Conservation (phyloP, 1,140 invertebrate species). For the Saxidomus purpurata region DNA sequence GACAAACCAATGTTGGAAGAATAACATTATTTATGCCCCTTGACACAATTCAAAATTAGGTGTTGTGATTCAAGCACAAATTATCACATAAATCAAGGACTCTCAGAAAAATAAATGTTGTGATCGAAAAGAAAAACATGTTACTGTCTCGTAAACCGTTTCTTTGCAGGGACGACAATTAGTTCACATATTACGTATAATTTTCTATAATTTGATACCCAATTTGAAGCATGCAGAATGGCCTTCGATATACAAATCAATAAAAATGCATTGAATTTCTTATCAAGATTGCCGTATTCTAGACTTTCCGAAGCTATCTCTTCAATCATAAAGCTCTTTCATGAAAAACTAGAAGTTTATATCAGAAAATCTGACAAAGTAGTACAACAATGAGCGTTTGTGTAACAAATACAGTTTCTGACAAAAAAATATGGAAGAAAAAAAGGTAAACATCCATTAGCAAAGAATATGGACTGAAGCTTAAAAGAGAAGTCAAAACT, state of each 20-base stretch:
- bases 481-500: no score
- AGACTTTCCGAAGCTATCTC: background rate
- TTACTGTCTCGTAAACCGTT: no score
- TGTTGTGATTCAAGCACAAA: no score
- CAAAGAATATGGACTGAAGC: no score
- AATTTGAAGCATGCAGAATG: background rate
- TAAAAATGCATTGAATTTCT: background rate
- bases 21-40: no score
- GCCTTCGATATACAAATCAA: background rate
- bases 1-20: no score
- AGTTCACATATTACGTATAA: no score
- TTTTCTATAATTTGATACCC: background rate
- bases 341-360: background rate
- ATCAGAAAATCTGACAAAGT: background rate
- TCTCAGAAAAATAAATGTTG: no score
- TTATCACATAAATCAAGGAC: no score
- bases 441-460: conserved; percentile 6
- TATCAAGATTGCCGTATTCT: background rate
- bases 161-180: no score
- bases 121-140: no score
- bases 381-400: background rate
- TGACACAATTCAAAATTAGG: no score
- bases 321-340: background rate
- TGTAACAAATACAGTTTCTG: background rate
- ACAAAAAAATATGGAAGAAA: background rate